Evolutionary conservation across 2,113 vertebrate genomes (phyloP), one percentile per base, ranked within the genome.

Genomic region (rabbit (Oryctolagus cuniculus)): DNA sequence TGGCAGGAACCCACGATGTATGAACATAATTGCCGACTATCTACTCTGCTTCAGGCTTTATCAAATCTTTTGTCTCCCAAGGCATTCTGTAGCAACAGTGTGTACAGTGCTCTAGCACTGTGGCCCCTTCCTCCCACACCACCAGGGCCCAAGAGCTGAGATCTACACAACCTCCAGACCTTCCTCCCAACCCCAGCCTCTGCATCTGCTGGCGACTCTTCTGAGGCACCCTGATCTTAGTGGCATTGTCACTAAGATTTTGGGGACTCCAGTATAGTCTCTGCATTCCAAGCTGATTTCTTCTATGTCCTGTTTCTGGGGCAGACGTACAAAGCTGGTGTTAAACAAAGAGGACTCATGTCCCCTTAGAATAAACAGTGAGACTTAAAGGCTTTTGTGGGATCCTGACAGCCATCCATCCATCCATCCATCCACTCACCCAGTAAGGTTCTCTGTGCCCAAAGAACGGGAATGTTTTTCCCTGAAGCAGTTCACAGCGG

Each of bases 131-230:
- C 77, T 87, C 21, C 44, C 19, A 38, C 72, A 9, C 1, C 51
- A 66, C 66, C 94, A 70, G 66, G 80, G 61, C 38, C 11, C 27
- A 13, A 1, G 96, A 84, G 78, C 66, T 24, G 21, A 25, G 81
- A 51, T 73, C 0, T 27, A 5, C 2, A 74, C 21, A 58, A 49
- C 6, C 0, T 0, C 0, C 1, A 7, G 0, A 0, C 16, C 17
- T 21, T 27, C 86, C 17, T 6, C 21, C 34, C 34, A 31, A 66
- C n/a, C 51, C 49, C 81, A 53, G 36, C 58, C 83, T 53, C 3
- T 17, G 36, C n/a, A 31, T 17, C 36, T 36, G 10, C 55, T n/a
- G 27, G 69, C 5, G 1, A 0, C 2, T 31, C 61, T 92, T 72
- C 73, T 34, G 5, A 34, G 36, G 16, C 5, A 74, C 38, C 9